phyloP scores from a whole-genome alignment of 1,140 invertebrate species.

The Tenebrio molitor region DNA sequence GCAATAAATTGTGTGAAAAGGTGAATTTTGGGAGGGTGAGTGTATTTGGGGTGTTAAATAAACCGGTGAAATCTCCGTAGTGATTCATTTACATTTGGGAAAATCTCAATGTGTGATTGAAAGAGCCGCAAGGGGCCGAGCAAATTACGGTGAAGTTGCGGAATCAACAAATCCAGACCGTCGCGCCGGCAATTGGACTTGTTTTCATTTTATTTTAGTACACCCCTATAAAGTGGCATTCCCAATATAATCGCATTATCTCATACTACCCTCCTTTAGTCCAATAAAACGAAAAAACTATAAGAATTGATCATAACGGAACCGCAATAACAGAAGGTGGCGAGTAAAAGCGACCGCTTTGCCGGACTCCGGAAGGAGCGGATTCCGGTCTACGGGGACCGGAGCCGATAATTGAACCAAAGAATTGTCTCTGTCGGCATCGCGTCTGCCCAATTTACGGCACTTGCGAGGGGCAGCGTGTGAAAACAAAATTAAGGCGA shows the following conservation, averaged over 20 bases:
- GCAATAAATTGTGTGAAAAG: too few species aligned
- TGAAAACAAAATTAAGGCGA: conserved; percentile 73
- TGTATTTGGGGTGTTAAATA: background rate
- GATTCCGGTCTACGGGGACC: conserved; percentile 48
- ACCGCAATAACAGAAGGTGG: conserved; percentile 52
- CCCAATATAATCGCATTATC: conserved; percentile 62
- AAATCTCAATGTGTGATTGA: conserved; percentile 54
- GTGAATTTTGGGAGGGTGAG: too few species aligned
- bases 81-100: conserved; percentile 52
- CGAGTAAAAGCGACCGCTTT: conserved; percentile 30
- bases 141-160: conserved; percentile 49
- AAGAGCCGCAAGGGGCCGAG: conserved; percentile 53
- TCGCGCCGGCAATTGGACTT: conserved; percentile 58
- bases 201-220: conserved; percentile 63
- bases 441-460: conserved; percentile 59
- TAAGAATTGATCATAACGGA: conserved; percentile 56
- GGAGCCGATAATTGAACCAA: conserved; percentile 57
- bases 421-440: conserved; percentile 61
- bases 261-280: conserved; percentile 52
- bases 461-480: conserved; percentile 62
- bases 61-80: conserved; percentile 33
- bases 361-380: conserved; percentile 34
- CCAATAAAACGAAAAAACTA: conserved; percentile 58
- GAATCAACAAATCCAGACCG: conserved; percentile 54
- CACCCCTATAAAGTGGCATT: conserved; percentile 56